Conservation (phyloP, 2,113 vertebrate species). For the Scortum barcoo region DNA sequence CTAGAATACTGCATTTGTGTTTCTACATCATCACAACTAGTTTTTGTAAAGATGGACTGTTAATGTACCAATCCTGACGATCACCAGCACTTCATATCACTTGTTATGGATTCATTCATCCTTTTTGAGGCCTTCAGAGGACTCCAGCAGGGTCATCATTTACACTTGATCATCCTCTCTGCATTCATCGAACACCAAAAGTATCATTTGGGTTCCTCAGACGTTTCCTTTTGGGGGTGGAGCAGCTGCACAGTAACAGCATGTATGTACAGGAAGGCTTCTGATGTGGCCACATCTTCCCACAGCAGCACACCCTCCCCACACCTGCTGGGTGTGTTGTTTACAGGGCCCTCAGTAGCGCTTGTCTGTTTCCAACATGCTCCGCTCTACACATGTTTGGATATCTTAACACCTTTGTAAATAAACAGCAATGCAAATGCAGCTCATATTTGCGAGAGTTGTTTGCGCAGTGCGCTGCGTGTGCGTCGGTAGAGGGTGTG, state of each 20-base stretch:
- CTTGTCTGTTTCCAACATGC: constrained; percentile 34
- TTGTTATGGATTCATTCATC: not conserved
- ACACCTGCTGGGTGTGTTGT: constrained; percentile 33
- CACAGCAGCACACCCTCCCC: not conserved
- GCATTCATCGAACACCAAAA: constrained; percentile 1
- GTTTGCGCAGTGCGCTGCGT: constrained; percentile 59
- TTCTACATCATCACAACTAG: constrained; percentile 4
- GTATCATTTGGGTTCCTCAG: constrained; percentile 7
- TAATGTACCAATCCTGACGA: constrained; percentile 6
- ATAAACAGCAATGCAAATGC: constrained; percentile 65
- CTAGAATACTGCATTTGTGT: no score
- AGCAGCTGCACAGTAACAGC: constrained; percentile 20
- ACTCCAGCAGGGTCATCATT: constrained; percentile 30
- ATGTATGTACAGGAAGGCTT: constrained; percentile 25
- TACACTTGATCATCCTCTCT: not conserved
- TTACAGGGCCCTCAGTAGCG: constrained; percentile 25
- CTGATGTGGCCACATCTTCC: constrained; percentile 26
- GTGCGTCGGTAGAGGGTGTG: constrained; percentile 79
- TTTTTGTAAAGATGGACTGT: not conserved
- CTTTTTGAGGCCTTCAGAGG: not conserved
- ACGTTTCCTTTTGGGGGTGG: constrained; percentile 8
- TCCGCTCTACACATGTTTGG: constrained; percentile 44
- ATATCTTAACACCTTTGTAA: constrained; percentile 58
- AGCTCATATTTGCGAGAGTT: constrained; percentile 58
- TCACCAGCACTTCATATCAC: not conserved